Evolutionary conservation across 2,797 vertebrate genomes (phyloP).

Genomic region (Pachyuromys duprasi): DNA sequence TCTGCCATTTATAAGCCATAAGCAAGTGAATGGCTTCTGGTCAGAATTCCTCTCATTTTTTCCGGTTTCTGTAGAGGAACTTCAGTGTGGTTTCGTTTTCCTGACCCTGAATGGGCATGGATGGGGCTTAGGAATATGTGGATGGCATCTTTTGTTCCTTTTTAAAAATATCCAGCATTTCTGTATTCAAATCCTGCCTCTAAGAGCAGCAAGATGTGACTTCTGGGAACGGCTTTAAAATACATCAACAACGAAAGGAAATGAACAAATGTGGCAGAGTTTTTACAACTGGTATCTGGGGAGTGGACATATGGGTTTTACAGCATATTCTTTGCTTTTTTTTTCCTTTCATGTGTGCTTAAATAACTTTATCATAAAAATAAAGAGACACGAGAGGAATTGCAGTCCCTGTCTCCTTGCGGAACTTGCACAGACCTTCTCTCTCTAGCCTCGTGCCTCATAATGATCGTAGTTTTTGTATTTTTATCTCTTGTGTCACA

Average conservation of each 20-base stretch:
- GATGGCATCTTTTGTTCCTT: slow-evolving; percentile 12
- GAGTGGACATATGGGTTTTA: slow-evolving; percentile 13
- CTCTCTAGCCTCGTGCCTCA: neutral
- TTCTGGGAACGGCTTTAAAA: slow-evolving; percentile 40
- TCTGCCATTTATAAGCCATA: neutral
- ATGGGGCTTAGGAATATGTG: neutral
- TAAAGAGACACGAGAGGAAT: neutral
- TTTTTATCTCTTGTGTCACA: slow-evolving; percentile 44
- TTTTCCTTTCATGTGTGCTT: slow-evolving; percentile 12
- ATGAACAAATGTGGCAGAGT: neutral
- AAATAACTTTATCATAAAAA: slow-evolving; percentile 60
- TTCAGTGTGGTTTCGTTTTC: slow-evolving; percentile 17
- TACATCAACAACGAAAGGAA: neutral
- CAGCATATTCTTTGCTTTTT: neutral
- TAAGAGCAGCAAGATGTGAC: neutral
- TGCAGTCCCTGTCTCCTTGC: neutral
- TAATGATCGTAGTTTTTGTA: slow-evolving; percentile 1
- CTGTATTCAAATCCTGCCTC: slow-evolving; percentile 45
- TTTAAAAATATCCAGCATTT: slow-evolving; percentile 34
- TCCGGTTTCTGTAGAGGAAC: slow-evolving; percentile 4
- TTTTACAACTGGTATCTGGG: slow-evolving; percentile 33
- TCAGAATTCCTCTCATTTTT: neutral
- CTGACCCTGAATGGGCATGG: slow-evolving; percentile 13
- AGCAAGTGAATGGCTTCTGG: slow-evolving; percentile 2
- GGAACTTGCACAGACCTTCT: neutral